Base-by-base conservation (phyloP, 2,797 vertebrate species). In the Characodon lateralis region DNA sequence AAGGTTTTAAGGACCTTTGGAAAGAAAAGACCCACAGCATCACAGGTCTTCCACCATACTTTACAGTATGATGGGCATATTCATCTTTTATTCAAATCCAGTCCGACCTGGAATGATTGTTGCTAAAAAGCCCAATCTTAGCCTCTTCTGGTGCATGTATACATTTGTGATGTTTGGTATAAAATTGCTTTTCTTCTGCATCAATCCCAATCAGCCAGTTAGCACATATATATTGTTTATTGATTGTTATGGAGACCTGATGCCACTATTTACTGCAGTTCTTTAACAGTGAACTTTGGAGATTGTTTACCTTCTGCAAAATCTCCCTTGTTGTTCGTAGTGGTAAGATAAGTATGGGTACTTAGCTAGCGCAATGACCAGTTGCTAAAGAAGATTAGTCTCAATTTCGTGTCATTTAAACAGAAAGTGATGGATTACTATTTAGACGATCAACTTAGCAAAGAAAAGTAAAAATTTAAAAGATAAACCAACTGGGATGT, bases 91-190 rank as follows among this genome's bases (percentile, higher is more conserved):
- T 5, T 59, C 13, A 59, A 28, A 28, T 28, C 26, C 26, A 59
- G 26, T 28, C 58, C 12, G 3, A 63, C 2, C 28, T 35, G 16
- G 14, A 63, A 26, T 63, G 18, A 31, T 63, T 35, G 26, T 18
- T 63, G 6, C 59, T 35, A 20, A 35, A 35, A 63, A 16, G 14
- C 58, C 26, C 13, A 63, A 35, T 31, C 26, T 28, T 14, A 59
- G 58, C 2, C 26, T 59, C 12, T 35, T 63, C 59, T 16, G 28
- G 14, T 31, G 18, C 59, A 35, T 63, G 16, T 14, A 28, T 61
- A 61, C 58, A 61, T 18, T 61, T 61, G 26, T 61, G 16, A 61
- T 61, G 28, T 61, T 61, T 61, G 59, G 59, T 63, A 63, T 31
- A 28, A 63, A 35, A 63, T 1, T 8, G 4, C 14, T 61, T 63